Evolutionary conservation across 1,140 invertebrate genomes (phyloP).

Genomic region (Listronotus oregonensis): DNA sequence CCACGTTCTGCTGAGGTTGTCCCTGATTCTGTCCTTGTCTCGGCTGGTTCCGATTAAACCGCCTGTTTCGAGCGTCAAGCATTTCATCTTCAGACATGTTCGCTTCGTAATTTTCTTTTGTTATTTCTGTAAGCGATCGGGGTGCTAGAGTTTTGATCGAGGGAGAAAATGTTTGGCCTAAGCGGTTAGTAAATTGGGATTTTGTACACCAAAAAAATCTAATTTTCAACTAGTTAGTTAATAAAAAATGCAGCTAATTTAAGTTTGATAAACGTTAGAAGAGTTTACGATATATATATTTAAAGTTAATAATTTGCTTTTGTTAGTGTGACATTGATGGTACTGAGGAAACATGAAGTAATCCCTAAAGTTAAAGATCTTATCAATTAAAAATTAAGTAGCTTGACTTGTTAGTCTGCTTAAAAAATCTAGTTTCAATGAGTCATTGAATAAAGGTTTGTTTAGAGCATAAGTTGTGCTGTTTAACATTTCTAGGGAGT

Average conservation of each 20-base stretch:
- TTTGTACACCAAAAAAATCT: constrained; percentile 44
- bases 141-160: constrained; percentile 49
- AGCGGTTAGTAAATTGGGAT: constrained; percentile 47
- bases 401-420: too few species aligned
- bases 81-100: constrained; percentile 63
- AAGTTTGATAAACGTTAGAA: too few species aligned
- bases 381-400: too few species aligned
- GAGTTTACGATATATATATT: too few species aligned
- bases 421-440: too few species aligned
- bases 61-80: constrained; percentile 55
- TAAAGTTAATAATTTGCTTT: too few species aligned
- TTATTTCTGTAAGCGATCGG: constrained; percentile 76
- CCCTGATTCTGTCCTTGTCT: constrained; percentile 56
- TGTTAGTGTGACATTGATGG: too few species aligned
- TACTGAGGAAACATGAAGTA: too few species aligned
- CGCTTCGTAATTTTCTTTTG: constrained; percentile 75
- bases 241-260: constrained; percentile 1
- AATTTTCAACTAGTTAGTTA: constrained; percentile 22
- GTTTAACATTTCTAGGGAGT: too few species aligned
- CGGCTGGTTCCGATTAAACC: constrained; percentile 61
- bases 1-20: constrained; percentile 55
- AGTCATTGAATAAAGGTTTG: too few species aligned
- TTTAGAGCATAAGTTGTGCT: too few species aligned
- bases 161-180: constrained; percentile 43
- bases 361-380: too few species aligned